phyloP scores from a whole-genome alignment of 2,113 vertebrate genomes.

The Scartelaos histophorus region DNA sequence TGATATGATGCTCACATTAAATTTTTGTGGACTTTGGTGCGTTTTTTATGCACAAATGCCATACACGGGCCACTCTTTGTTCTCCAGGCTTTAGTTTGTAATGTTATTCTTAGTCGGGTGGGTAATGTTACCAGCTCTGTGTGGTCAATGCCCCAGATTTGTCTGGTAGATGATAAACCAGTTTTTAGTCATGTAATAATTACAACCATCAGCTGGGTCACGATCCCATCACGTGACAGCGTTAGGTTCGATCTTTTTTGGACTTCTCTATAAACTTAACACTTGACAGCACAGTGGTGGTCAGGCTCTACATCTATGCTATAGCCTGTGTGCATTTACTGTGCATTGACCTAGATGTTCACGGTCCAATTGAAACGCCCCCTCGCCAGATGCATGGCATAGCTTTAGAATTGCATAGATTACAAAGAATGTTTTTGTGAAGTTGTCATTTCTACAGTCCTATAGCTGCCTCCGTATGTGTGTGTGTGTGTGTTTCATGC shows the following conservation, averaged over 20 bases:
- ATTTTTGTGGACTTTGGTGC: constrained; percentile 13
- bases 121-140: background rate
- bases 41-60: background rate
- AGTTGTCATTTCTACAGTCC: background rate
- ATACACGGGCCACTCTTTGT: constrained; percentile 35
- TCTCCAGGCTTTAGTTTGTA: constrained; percentile 25
- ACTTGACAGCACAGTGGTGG: background rate
- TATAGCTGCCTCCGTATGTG: background rate
- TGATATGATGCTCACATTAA: constrained; percentile 32
- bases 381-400: background rate
- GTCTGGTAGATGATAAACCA: constrained; percentile 23
- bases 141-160: constrained; percentile 17
- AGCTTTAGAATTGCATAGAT: constrained; percentile 5
- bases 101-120: background rate
- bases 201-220: constrained; percentile 1
- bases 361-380: background rate
- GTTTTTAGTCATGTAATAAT: background rate
- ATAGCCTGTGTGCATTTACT: background rate
- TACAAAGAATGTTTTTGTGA: background rate
- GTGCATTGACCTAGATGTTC: constrained; percentile 22
- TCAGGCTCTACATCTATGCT: background rate
- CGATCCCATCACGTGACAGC: background rate
- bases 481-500: constrained; percentile 14
- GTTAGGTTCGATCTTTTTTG: background rate
- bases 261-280: background rate